Evolutionary conservation across 2,113 vertebrate genomes (phyloP).

Genomic region (Pedetes capensis): DNA sequence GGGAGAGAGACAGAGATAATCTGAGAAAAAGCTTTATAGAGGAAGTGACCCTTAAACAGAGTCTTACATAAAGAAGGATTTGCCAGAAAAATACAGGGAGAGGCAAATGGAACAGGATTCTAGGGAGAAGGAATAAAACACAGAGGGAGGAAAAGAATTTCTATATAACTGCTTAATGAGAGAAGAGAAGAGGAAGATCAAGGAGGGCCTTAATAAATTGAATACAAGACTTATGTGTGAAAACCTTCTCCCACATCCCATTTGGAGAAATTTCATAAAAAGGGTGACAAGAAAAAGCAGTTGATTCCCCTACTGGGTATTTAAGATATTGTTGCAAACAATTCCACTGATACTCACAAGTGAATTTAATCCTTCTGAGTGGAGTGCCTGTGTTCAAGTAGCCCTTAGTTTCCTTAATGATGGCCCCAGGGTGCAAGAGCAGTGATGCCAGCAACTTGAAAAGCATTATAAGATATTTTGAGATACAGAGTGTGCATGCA

Average conservation of each 20-base stretch:
- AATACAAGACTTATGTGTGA: not conserved
- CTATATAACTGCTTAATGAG: not conserved
- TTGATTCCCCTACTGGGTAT: not conserved
- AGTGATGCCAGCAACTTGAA: not conserved
- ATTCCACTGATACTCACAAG: not conserved
- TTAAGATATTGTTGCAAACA: slow-evolving; percentile 19
- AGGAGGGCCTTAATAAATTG: not conserved
- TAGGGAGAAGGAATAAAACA: not conserved
- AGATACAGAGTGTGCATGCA: not conserved
- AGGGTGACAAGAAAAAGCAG: not conserved
- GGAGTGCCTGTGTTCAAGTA: not conserved
- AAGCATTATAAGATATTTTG: not conserved
- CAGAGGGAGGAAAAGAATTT: not conserved
- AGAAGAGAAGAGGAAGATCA: not conserved
- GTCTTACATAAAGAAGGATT: not conserved
- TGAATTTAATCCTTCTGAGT: not conserved
- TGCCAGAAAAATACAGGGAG: not conserved
- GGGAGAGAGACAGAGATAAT: not conserved
- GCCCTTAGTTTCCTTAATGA: not conserved
- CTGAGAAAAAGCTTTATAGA: not conserved
- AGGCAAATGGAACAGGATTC: not conserved
- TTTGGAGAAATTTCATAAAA: not conserved
- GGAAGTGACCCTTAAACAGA: not conserved
- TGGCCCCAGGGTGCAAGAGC: not conserved
- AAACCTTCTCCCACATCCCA: not conserved